Percentiles rank a stretch among this genome's conserved stretches.
Conservation (phyloP, 2,888 invertebrate species). For the Xanthorhoe spadicearia region DNA sequence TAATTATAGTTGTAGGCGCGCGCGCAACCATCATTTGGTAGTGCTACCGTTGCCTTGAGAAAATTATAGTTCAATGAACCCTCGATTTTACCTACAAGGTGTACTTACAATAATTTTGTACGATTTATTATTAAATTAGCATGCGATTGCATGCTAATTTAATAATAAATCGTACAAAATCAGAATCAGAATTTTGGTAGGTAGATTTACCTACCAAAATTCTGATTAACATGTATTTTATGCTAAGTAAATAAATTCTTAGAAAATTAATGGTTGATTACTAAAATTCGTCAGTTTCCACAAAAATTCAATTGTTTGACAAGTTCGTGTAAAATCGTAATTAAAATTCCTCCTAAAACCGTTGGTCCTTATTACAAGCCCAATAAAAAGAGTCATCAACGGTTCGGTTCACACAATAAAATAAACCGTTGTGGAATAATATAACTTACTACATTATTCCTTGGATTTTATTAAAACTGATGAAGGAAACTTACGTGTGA, state of each 20-base stretch:
- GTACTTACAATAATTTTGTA: too few relatives aligned
- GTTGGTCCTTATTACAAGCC: slow-evolving; percentile 25
- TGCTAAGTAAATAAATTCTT: too few relatives aligned
- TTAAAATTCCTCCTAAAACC: slow-evolving; percentile 23
- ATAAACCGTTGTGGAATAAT: slow-evolving; percentile 16
- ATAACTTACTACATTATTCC: slow-evolving; percentile 8
- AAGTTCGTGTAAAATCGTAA: slow-evolving; percentile 27
- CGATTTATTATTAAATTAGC: too few relatives aligned
- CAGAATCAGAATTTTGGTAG: too few relatives aligned
- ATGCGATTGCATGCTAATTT: too few relatives aligned
- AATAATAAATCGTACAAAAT: too few relatives aligned
- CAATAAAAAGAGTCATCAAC: slow-evolving; percentile 29
- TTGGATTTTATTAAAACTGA: neutral
- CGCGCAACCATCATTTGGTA: neutral
- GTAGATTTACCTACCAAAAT: neutral
- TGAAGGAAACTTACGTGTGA: slow-evolving; percentile 62
- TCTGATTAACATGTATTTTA: too few relatives aligned
- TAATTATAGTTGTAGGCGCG: slow-evolving; percentile 17
- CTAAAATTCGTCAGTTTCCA: neutral
- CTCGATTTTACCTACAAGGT: neutral
- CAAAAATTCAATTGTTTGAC: slow-evolving; percentile 20
- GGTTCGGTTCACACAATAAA: slow-evolving; percentile 26
- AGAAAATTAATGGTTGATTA: neutral
- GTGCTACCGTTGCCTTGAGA: neutral
- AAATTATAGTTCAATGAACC: neutral